Percentiles rank a stretch among this genome's conserved stretches.
Conservation (phyloP, 2,113 vertebrate genomes). For the Argyrosomus japonicus region DNA sequence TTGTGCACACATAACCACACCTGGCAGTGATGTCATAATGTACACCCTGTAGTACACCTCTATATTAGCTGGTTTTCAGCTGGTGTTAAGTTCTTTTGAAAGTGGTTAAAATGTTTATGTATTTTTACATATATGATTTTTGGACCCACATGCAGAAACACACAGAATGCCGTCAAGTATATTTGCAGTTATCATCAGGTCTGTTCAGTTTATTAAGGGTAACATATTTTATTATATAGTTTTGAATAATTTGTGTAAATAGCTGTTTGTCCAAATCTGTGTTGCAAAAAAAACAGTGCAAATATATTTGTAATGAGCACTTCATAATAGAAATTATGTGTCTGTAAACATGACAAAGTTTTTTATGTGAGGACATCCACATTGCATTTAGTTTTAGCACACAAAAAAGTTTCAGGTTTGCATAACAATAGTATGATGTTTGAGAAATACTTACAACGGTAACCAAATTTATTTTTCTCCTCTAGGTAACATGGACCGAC, state of each 20-base stretch:
- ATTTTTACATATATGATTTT: neutral
- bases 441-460: neutral
- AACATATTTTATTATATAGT: neutral
- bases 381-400: neutral
- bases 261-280: neutral
- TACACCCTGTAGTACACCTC: neutral
- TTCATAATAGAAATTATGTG: too few species aligned
- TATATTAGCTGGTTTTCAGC: neutral
- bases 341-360: too few species aligned
- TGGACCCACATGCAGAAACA: neutral
- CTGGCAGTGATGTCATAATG: neutral
- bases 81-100: neutral
- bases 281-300: neutral
- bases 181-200: neutral
- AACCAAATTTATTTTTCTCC: neutral
- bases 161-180: neutral
- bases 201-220: neutral
- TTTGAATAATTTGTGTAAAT: neutral
- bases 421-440: neutral
- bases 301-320: neutral
- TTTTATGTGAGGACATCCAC: neutral
- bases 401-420: neutral
- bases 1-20: neutral
- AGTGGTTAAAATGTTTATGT: neutral
- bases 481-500: constrained; percentile 90